Percentiles rank a stretch among this genome's conserved stretches.
These are phyloP conservation scores for Catharus bicknelli DNA, from an alignment of 2,113 vertebrate species.

Conservation along the genomic window DNA sequence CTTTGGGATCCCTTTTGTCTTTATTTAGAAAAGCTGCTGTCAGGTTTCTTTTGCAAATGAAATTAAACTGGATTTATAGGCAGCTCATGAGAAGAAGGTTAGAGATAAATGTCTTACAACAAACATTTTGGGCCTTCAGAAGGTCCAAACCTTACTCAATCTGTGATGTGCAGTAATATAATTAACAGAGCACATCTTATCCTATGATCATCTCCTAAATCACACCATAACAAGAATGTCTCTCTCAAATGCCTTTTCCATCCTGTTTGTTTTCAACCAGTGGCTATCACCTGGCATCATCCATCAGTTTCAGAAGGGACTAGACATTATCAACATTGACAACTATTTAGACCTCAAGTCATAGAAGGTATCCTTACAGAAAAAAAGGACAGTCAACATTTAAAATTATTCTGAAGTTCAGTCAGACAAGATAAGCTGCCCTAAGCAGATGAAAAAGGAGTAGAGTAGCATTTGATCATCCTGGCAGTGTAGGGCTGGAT, in stretches of 20 bases:
- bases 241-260: not conserved
- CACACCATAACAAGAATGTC: not conserved
- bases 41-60: conserved; percentile 36
- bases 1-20: conserved; percentile 31
- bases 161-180: not conserved
- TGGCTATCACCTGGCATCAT: not conserved
- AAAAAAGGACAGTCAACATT: not conserved
- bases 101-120: not conserved
- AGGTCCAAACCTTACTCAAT: not conserved
- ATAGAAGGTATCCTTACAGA: not conserved
- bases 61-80: conserved; percentile 55
- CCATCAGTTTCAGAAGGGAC: not conserved
- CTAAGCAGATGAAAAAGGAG: not conserved
- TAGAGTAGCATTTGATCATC: not conserved
- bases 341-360: not conserved
- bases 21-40: conserved; percentile 36
- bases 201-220: not conserved
- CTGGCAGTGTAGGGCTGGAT: not conserved
- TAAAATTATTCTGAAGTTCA: not conserved
- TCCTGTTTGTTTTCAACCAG: not conserved
- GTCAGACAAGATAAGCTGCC: not conserved
- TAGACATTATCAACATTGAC: not conserved
- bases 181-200: not conserved
- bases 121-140: not conserved
- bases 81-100: not conserved